Conservation (phyloP, 1,140 invertebrate genomes). For the Coenobita brevimanus region DNA sequence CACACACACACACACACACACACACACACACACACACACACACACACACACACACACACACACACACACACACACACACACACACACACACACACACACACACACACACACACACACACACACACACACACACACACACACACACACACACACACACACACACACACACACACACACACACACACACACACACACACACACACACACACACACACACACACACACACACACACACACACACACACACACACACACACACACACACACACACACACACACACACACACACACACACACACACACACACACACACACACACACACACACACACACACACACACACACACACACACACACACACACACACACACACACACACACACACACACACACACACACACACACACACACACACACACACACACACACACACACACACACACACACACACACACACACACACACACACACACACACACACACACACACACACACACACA, state of each 20-base stretch:
- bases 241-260: neutral
- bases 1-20: no score
- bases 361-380: neutral
- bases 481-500: neutral
- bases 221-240: neutral
- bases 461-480: neutral
- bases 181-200: neutral
- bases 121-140: no score
- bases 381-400: neutral
- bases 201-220: neutral
- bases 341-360: neutral
- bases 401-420: conserved; percentile 10
- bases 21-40: no score
- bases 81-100: no score
- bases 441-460: neutral
- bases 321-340: neutral
- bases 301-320: neutral
- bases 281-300: neutral
- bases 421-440: neutral
- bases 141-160: no score
- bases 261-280: neutral
- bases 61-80: no score
- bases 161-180: neutral
- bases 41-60: no score
- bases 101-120: no score